A percentile compares a stretch with the other conserved stretches of the same genome.
These are phyloP conservation scores for Nomada ferruginata DNA, from an alignment of 2,888 invertebrate species.

Conservation along the genomic window DNA sequence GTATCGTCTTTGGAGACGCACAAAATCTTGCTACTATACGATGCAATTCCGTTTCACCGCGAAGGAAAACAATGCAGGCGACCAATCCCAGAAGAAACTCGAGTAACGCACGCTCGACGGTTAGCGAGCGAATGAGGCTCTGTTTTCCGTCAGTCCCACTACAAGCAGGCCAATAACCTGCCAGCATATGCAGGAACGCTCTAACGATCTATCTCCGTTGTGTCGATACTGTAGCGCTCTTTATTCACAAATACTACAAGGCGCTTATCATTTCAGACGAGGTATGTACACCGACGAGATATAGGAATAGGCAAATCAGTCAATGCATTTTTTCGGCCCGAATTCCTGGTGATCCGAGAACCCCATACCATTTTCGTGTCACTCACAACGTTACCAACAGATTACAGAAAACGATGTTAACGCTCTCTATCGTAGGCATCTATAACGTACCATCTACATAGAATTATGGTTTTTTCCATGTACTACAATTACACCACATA, in stretches of 20 bases:
- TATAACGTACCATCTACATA: no score
- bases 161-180: conserved; percentile 52
- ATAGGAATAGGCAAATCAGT: not conserved
- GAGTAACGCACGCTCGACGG: conserved; percentile 64
- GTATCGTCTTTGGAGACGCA: conserved; percentile 4
- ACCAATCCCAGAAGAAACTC: conserved; percentile 31
- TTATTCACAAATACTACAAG: not conserved
- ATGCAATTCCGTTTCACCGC: conserved; percentile 21
- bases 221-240: conserved; percentile 16
- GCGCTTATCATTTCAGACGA: no score
- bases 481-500: no score
- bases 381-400: no score
- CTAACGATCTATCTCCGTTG: not conserved
- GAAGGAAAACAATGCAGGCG: conserved; percentile 38
- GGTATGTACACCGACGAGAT: conserved; percentile 15
- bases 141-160: conserved; percentile 34
- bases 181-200: conserved; percentile 38
- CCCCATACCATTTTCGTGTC: no score
- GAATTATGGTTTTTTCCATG: no score
- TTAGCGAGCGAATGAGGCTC: conserved; percentile 68
- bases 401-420: no score
- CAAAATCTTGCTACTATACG: conserved; percentile 14
- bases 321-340: not conserved
- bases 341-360: no score
- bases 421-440: no score